Evolutionary conservation across 2,113 vertebrate species (phyloP).

Genomic region (Cyanistes caeruleus): DNA sequence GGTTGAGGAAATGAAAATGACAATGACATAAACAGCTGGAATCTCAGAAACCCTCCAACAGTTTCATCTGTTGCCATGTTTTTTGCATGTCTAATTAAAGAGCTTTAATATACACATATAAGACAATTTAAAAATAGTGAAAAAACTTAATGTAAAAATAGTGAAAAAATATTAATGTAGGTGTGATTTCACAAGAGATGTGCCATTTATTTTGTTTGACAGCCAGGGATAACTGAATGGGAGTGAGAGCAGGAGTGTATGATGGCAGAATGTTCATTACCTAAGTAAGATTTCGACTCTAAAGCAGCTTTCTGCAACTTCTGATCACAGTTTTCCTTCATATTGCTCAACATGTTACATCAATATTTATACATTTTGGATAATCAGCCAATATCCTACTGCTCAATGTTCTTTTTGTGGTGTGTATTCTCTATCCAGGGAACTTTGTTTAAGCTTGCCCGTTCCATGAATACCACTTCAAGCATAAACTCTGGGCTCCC

Average conservation of each 20-base stretch:
- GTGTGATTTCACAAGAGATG: constrained; percentile 15
- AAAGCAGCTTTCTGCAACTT: constrained; percentile 15
- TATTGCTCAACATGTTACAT: background rate
- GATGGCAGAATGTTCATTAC: background rate
- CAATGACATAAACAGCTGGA: background rate
- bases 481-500: background rate
- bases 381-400: background rate
- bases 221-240: background rate
- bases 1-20: background rate
- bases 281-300: background rate
- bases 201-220: constrained; percentile 32
- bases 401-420: background rate
- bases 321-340: background rate
- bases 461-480: background rate
- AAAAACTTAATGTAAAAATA: constrained; percentile 20
- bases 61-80: background rate
- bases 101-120: background rate
- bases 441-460: constrained; percentile 21
- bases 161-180: constrained; percentile 7
- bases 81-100: background rate
- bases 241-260: background rate
- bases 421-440: background rate
- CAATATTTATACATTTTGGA: constrained; percentile 21
- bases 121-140: background rate
- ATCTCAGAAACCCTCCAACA: background rate